Percentiles rank a stretch among this genome's conserved stretches.
Evolutionary conservation across 2,888 invertebrate species (phyloP).

Genomic region (Sinohyriopsis cumingii): DNA sequence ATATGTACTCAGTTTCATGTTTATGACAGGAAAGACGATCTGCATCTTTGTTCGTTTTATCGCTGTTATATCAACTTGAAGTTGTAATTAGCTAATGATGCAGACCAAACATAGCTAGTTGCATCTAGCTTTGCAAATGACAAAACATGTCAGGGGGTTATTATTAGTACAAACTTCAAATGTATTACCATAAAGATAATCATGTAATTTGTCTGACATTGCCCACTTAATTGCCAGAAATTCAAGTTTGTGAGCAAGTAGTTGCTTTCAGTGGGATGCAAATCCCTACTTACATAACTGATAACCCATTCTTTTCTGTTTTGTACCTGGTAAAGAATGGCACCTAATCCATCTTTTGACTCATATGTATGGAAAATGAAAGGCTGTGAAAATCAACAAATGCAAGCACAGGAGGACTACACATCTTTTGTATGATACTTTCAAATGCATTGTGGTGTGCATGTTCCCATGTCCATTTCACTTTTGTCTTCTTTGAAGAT

Average conservation of each 20-base stretch:
- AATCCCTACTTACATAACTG: slow-evolving; percentile 12
- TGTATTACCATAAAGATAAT: neutral
- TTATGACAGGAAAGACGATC: no score
- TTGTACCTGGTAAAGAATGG: slow-evolving; percentile 5
- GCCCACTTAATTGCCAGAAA: no score
- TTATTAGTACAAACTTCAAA: slow-evolving; percentile 17
- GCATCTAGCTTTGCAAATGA: slow-evolving; percentile 4
- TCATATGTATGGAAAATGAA: slow-evolving; percentile 24
- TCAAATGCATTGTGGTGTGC: neutral
- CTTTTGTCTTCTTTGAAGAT: neutral
- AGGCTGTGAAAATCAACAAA: slow-evolving; percentile 20
- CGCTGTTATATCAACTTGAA: neutral
- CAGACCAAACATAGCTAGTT: no score
- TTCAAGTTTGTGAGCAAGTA: no score
- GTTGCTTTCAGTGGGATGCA: neutral
- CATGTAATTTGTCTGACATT: no score
- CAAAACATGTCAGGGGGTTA: slow-evolving; percentile 20
- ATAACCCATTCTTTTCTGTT: neutral
- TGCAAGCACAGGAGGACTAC: slow-evolving; percentile 3
- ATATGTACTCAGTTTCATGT: no score
- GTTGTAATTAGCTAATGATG: slow-evolving; percentile 8
- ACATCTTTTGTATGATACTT: neutral
- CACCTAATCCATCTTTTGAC: slow-evolving; percentile 7
- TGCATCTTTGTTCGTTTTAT: no score
- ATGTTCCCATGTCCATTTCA: no score